Evolutionary conservation across 64 coral and sea anemone genomes (phyloP), one percentile per base, ranked within the genome.

Genomic region (Actinia tenebrosa): DNA sequence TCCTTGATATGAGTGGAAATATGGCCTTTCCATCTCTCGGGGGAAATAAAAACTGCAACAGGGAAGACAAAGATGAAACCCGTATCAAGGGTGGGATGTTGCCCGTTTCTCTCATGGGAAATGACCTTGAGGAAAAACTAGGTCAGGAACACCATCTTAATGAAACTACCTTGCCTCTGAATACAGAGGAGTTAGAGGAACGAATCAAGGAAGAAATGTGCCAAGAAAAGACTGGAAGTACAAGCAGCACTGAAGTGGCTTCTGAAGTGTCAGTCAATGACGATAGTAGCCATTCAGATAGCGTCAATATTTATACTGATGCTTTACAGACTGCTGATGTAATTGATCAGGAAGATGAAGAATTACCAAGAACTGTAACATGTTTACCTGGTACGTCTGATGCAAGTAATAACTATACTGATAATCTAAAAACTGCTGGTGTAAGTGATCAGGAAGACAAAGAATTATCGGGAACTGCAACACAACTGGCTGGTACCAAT

Each of bases 211-310:
- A 79, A 44, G 77, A 79, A 10, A 79, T 79, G 77, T 79, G 77
- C 26, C 30, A 79, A 47, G 45, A 79, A 5, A 47, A 42, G 18
- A 44, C 45, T 42, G 30, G 45, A 46, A 79, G 77, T 46, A 79
- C 77, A 16, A 79, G 77, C 26, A 79, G 77, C 77, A 79, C 77
- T 79, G 77, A 79, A 47, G 27, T 47, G 45, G 77, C 77, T 79
- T 44, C 30, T 14, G 77, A 79, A 47, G 77, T 79, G n/a, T 42
- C 45, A 42, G 77, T 42, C 30, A 79, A 45, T 79, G 77, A 17
- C 45, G 27, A 79, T 47, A 79, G 18, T 42, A 47, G 30, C 27
- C 30, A 44, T 46, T 44, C 45, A 47, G 77, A 79, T 42, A 66
- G 22, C 63, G 4, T 23, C 63, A 66, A 66, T 23, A 23, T n/a